These are phyloP conservation scores for Aldabrachelys gigantea DNA, from an alignment of 2,113 vertebrate species.

Conservation along the genomic window DNA sequence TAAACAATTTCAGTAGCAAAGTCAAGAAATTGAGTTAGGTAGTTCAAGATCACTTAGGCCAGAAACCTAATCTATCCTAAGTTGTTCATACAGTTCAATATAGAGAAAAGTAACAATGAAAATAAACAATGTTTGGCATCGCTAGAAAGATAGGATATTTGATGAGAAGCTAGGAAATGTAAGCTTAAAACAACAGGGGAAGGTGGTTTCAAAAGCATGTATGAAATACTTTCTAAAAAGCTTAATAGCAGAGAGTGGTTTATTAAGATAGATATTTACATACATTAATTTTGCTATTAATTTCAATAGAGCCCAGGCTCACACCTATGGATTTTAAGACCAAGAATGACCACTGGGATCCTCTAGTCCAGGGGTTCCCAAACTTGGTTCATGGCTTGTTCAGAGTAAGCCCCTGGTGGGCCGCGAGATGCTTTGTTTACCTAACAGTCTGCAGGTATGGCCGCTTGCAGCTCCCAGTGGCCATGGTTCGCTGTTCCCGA, in stretches of 20 bases:
- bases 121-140: neutral
- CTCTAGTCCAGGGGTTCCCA: neutral
- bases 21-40: neutral
- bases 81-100: neutral
- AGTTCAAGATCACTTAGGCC: neutral
- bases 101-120: neutral
- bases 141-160: neutral
- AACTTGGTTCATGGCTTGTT: no score
- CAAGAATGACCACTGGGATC: neutral
- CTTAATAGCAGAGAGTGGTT: neutral
- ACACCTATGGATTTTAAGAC: rapidly evolving
- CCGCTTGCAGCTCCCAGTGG: no score
- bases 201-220: neutral
- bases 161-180: neutral
- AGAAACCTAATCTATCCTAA: neutral
- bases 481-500: no score
- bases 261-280: neutral
- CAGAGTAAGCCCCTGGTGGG: no score
- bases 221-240: neutral
- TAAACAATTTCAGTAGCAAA: neutral
- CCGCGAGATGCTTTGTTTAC: no score
- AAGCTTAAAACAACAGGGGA: neutral
- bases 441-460: no score
- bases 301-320: neutral
- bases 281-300: neutral